Conservation (phyloP, 1,140 invertebrate species). For the Drosophila mauritiana region DNA sequence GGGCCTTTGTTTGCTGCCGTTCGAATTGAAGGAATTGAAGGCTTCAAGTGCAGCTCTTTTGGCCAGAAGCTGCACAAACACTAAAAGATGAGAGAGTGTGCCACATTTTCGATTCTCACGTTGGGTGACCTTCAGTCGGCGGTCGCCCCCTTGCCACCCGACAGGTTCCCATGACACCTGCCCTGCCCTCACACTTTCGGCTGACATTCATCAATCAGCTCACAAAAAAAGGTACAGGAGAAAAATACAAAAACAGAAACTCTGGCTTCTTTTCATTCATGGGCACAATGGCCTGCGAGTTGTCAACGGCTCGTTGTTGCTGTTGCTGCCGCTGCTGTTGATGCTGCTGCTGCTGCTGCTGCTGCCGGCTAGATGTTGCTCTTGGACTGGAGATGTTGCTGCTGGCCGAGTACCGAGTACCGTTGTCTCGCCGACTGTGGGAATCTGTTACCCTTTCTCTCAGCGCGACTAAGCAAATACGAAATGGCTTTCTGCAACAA, state of each 20-base stretch:
- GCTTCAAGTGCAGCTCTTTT: conserved; percentile 59
- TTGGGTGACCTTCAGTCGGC: conserved; percentile 37
- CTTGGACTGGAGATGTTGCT: conserved; percentile 11
- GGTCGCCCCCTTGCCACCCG: background rate
- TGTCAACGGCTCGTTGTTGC: conserved; percentile 32
- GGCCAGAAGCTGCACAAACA: conserved; percentile 71
- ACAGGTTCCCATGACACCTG: conserved; percentile 73
- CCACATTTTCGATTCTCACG: conserved; percentile 37
- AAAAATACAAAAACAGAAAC: conserved; percentile 5
- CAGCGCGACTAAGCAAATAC: conserved; percentile 65
- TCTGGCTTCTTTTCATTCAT: conserved; percentile 39
- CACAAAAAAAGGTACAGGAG: conserved; percentile 3
- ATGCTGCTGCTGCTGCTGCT: conserved; percentile 1
- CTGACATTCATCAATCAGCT: conserved; percentile 80
- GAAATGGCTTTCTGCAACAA: conserved; percentile 70
- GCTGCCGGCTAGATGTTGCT: conserved; percentile 13
- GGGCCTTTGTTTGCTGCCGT: conserved; percentile 60
- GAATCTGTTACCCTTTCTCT: conserved; percentile 83
- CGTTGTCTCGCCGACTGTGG: conserved; percentile 59
- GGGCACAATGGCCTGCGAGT: conserved; percentile 37
- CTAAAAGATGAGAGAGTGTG: conserved; percentile 34
- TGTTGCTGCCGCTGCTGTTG: conserved; percentile 1
- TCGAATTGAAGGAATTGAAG: conserved; percentile 66
- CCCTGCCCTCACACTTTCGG: conserved; percentile 48
- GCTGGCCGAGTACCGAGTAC: conserved; percentile 19